A percentile compares a stretch with the other conserved stretches of the same genome.
Evolutionary conservation across 2,113 vertebrate species (phyloP).

Genomic region (Notarius lentiginosus): DNA sequence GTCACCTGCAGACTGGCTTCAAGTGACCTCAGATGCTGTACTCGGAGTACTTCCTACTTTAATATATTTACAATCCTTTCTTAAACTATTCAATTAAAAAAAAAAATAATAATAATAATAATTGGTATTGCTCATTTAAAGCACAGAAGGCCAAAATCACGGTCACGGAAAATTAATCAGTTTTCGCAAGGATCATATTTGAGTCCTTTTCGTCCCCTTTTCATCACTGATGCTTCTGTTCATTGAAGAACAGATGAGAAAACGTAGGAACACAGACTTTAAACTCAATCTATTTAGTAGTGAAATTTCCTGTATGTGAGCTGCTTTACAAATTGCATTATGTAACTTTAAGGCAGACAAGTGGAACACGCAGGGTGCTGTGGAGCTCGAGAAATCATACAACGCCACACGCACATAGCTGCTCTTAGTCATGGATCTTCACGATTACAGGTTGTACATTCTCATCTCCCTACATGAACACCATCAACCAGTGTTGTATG

Average conservation of each 20-base stretch:
- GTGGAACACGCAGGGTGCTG: constrained; percentile 32
- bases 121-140: not conserved
- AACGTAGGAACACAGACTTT: not conserved
- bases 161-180: not conserved
- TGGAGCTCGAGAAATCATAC: constrained; percentile 46
- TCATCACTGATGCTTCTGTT: not conserved
- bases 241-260: constrained; percentile 19
- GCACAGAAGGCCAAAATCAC: not conserved
- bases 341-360: constrained; percentile 60
- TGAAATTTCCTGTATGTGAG: not conserved
- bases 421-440: constrained; percentile 5
- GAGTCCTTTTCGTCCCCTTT: not conserved
- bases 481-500: not conserved
- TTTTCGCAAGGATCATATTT: not conserved
- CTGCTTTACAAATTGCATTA: not conserved
- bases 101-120: too few relatives aligned
- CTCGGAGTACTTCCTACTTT: not conserved
- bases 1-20: not conserved
- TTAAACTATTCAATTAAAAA: not conserved
- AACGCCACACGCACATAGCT: constrained; percentile 10
- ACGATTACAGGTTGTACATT: not conserved
- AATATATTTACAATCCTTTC: not conserved
- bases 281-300: not conserved
- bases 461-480: not conserved
- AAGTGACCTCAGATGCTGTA: not conserved